phyloP scores from a whole-genome alignment of 2,113 vertebrate species.

The Gymnocephalus cernua region DNA sequence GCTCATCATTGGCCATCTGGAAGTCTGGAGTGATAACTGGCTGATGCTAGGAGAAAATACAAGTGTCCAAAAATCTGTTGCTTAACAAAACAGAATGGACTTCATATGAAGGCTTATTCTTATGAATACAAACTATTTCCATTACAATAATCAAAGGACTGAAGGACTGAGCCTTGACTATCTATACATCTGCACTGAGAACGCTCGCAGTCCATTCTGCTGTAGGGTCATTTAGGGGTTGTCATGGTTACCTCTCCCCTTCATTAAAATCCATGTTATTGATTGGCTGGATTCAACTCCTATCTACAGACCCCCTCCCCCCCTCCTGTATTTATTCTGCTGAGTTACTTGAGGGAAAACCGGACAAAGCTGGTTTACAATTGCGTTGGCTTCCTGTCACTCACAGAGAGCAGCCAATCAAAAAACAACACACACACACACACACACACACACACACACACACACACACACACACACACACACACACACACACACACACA shows the following conservation, averaged over 20 bases:
- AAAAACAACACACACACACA: not conserved
- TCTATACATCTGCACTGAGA: conserved; percentile 29
- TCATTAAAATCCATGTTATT: conserved; percentile 67
- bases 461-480: not conserved
- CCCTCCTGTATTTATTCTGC: conserved; percentile 29
- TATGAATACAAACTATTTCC: conserved; percentile 2
- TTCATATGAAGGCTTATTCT: not conserved
- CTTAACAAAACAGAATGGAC: not conserved
- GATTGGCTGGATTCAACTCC: conserved; percentile 52
- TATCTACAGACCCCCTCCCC: conserved; percentile 8
- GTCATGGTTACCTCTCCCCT: conserved; percentile 74
- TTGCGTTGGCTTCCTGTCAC: conserved; percentile 43
- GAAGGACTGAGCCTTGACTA: not conserved
- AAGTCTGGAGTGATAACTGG: not conserved
- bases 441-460: no score
- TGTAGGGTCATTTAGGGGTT: conserved; percentile 66
- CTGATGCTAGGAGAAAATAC: not conserved
- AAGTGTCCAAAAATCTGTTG: not conserved
- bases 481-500: no score
- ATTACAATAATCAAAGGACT: not conserved
- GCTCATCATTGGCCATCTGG: not conserved
- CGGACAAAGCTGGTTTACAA: conserved; percentile 4
- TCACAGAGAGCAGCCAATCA: conserved; percentile 48
- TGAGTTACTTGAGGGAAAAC: conserved; percentile 45
- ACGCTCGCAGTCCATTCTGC: conserved; percentile 33